Conservation (phyloP, 2,113 vertebrate species). For the Ceyx cyanopectus region DNA sequence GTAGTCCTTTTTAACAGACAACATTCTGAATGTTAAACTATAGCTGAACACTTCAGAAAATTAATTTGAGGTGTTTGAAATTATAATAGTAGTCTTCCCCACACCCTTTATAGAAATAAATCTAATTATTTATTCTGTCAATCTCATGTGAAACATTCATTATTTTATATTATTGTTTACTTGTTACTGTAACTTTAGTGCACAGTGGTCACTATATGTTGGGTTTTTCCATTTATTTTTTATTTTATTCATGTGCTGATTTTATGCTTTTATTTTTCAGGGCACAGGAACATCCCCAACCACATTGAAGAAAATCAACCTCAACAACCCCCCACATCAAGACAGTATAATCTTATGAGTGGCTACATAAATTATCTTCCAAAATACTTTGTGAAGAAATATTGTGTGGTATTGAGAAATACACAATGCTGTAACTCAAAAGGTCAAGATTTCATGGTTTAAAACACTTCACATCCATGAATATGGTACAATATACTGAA, state of each 20-base stretch:
- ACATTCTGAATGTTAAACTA: not conserved
- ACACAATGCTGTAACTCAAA: not conserved
- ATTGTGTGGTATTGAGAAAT: not conserved
- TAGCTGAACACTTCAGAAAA: not conserved
- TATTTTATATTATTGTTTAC: not conserved
- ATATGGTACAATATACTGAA: not conserved
- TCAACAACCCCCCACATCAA: not conserved
- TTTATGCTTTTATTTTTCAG: not conserved
- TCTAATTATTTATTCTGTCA: not conserved
- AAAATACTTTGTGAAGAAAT: slow-evolving; percentile 8
- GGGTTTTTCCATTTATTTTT: not conserved
- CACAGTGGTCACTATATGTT: not conserved
- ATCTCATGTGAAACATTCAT: not conserved
- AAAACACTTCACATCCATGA: not conserved
- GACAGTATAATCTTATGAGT: not conserved
- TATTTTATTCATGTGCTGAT: not conserved
- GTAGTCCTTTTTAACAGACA: not conserved
- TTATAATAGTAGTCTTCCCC: not conserved
- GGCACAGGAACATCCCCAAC: not conserved
- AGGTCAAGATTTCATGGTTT: not conserved
- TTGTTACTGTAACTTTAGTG: not conserved
- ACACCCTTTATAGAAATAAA: not conserved
- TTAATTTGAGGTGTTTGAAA: not conserved
- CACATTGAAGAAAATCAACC: not conserved
- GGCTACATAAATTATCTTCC: not conserved